Percentiles rank a stretch among this genome's conserved stretches.
phyloP scores from a whole-genome alignment of 92 coral and sea anemone species.

The Galaxea fascicularis region DNA sequence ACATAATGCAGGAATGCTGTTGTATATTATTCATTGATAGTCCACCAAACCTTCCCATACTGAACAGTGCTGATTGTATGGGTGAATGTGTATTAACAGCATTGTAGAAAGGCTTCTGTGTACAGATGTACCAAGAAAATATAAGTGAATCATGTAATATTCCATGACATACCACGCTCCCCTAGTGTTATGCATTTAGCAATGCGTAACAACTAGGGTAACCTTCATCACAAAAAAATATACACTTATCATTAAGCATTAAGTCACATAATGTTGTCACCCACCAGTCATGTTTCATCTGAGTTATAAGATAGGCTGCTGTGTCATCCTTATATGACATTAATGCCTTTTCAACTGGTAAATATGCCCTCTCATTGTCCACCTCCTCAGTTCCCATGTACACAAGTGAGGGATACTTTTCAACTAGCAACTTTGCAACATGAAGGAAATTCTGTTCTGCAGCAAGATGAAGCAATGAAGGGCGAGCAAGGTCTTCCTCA shows the following conservation, averaged over 20 bases:
- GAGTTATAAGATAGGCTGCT: slow-evolving; percentile 87
- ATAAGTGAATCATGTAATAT: no score
- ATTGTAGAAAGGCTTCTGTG: no score
- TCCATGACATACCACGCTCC: no score
- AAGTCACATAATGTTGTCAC: slow-evolving; percentile 3
- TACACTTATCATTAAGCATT: background rate
- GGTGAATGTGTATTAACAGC: no score
- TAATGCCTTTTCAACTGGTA: slow-evolving; percentile 90
- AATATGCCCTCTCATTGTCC: slow-evolving; percentile 57
- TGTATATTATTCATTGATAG: no score
- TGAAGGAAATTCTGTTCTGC: slow-evolving; percentile 85
- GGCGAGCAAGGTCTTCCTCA: slow-evolving; percentile 82
- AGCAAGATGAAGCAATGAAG: slow-evolving; percentile 91
- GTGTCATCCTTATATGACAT: slow-evolving; percentile 75
- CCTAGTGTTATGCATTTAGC: background rate
- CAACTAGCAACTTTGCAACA: slow-evolving; percentile 81
- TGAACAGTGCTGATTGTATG: no score
- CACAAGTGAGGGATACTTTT: slow-evolving; percentile 75
- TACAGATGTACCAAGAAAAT: no score
- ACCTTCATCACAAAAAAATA: no score
- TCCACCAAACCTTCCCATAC: no score
- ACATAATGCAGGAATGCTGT: no score
- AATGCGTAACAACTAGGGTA: no score
- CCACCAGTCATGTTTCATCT: slow-evolving; percentile 98
- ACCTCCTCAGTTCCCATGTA: slow-evolving; percentile 85